Percentiles rank a stretch among this genome's conserved stretches.
phyloP scores from a whole-genome alignment of 2,113 vertebrate genomes.

The Clarias batrachus region DNA sequence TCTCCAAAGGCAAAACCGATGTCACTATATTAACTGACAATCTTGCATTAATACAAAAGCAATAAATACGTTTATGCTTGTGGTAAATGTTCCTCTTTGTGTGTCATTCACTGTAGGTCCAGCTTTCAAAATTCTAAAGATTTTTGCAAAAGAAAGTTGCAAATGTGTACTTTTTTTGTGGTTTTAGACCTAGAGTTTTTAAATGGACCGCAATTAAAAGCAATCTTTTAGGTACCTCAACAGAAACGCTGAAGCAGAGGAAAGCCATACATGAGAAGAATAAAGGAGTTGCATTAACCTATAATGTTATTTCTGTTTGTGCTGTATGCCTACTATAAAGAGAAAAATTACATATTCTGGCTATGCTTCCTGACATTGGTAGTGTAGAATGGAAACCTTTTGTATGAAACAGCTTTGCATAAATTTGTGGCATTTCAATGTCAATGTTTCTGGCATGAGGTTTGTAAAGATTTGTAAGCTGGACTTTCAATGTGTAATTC shows the following conservation, averaged over 20 bases:
- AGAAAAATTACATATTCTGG: background rate
- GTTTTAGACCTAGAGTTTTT: background rate
- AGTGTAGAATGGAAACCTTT: background rate
- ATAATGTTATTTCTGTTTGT: slow-evolving; percentile 4
- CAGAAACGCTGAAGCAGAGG: background rate
- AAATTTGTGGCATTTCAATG: background rate
- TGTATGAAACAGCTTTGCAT: background rate
- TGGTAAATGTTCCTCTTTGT: background rate
- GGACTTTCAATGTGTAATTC: background rate
- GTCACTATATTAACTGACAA: background rate
- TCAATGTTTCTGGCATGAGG: background rate
- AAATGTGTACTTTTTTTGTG: background rate
- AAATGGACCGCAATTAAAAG: background rate
- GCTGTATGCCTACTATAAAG: slow-evolving; percentile 4
- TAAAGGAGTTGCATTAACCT: background rate
- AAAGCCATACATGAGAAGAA: background rate
- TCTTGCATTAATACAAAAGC: background rate
- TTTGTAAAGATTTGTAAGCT: background rate
- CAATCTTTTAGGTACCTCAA: background rate
- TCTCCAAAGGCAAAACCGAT: background rate
- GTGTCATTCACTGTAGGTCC: background rate
- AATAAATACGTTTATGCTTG: background rate
- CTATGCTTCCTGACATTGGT: background rate
- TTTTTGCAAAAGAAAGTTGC: background rate
- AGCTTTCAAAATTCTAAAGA: background rate